phyloP scores from a whole-genome alignment of 2,888 invertebrate species.

The Dryocosmus kuriphilus region DNA sequence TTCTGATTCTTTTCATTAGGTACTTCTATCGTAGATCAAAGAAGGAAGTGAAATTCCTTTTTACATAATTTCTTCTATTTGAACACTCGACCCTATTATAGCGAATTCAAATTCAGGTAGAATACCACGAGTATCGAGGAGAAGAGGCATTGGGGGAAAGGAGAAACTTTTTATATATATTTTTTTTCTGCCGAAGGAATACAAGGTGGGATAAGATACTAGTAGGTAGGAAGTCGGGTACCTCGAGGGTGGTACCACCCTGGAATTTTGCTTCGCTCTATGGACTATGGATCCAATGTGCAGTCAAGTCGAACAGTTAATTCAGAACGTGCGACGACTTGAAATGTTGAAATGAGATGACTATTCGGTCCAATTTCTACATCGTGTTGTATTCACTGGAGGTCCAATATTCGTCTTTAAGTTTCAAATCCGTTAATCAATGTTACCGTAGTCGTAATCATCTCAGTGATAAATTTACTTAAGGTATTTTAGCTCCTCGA shows the following conservation, averaged over 20 bases:
- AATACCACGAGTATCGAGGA: constrained; percentile 27
- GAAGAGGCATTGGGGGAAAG: constrained; percentile 25
- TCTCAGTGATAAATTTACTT: not conserved
- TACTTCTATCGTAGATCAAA: not conserved
- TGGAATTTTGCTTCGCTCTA: constrained; percentile 60
- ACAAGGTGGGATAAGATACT: constrained; percentile 48
- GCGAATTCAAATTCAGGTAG: constrained; percentile 29
- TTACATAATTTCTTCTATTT: not conserved
- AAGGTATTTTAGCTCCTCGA: not conserved
- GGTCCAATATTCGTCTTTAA: constrained; percentile 9
- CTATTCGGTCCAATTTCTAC: constrained; percentile 47
- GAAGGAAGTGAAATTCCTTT: not conserved
- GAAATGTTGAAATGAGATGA: constrained; percentile 65
- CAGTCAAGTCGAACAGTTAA: constrained; percentile 74
- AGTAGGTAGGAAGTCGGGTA: constrained; percentile 49
- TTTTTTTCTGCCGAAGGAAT: constrained; percentile 49
- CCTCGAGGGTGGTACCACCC: constrained; percentile 45
- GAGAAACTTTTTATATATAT: constrained; percentile 49
- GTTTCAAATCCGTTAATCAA: not conserved
- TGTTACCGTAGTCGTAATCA: not conserved
- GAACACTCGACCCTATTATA: constrained; percentile 16
- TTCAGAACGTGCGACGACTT: constrained; percentile 75
- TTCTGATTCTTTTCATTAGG: not conserved
- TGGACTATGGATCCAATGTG: constrained; percentile 71
- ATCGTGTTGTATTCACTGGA: constrained; percentile 40